Base-by-base conservation (phyloP, 2,888 invertebrate genomes). In the Phymatocera aterrima region DNA sequence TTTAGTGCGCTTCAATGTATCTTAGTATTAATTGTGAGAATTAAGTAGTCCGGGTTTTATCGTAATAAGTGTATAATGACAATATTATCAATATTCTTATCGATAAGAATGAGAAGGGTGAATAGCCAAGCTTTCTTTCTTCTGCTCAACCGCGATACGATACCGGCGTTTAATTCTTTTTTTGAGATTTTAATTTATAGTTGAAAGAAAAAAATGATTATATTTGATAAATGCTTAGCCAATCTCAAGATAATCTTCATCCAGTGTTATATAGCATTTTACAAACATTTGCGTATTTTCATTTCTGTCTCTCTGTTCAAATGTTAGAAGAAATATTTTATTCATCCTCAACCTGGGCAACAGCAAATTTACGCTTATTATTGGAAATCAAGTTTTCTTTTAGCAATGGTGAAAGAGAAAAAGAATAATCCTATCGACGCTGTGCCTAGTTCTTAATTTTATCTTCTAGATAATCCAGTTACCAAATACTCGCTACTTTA, bases 401-500 rank as follows among this genome's bases (percentile, higher is more conserved):
- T 28, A 8, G 12, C 3, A 6, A 43, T 43, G 12, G n/a, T 43
- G 43, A 43, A 43, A 43, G 43, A 28, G 6, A 75, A 24, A 21
- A 43, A 57, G 24, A 37, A 34, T 4, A 75, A 75, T 75, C 57
- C 57, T 57, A 34, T 75, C 31, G 40, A 24, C 31, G 21, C 60
- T 57, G 21, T 40, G 43, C 57, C 75, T 57, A 57, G 75, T 60
- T 75, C 21, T 5, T 75, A 54, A 57, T 54, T 75, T 68, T 51
- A 72, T 31, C 48, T 31, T 18, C 51, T 68, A 31, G 18, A 72
- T 72, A 34, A 75, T 37, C 21, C 40, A 34, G 77, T 78, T 80
- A 80, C 79, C 79, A 83, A 83, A 84, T 84, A 82, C 80, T 84
- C 81, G 34, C 51, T 79, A 28, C 79, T 48, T 51, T 78, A 64